These are phyloP conservation scores for Agonopterix arenella DNA, from an alignment of 2,888 invertebrate genomes.

Conservation along the genomic window DNA sequence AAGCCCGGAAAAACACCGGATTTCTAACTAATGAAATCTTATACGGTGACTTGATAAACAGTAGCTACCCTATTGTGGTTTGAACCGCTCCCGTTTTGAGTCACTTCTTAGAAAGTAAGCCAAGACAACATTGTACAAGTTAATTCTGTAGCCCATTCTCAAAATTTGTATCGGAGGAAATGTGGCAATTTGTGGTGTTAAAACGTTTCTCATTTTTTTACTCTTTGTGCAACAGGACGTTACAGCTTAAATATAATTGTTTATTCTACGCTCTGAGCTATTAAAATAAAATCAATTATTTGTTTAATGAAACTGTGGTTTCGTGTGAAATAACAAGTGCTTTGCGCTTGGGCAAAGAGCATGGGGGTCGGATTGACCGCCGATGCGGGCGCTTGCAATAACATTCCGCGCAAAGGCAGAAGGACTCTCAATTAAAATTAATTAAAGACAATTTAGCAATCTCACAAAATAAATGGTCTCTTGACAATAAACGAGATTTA, in stretches of 20 bases:
- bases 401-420: constrained; percentile 53
- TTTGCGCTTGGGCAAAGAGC: background rate
- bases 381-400: constrained; percentile 69
- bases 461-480: constrained; percentile 61
- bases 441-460: constrained; percentile 75
- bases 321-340: constrained; percentile 44
- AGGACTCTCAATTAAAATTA: constrained; percentile 72
- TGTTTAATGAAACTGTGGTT: constrained; percentile 29
- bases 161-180: constrained; percentile 40
- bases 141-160: constrained; percentile 39
- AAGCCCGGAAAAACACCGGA: constrained; percentile 73
- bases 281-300: constrained; percentile 33
- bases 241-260: constrained; percentile 20
- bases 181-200: constrained; percentile 40
- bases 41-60: constrained; percentile 41
- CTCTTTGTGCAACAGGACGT: constrained; percentile 33
- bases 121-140: constrained; percentile 34
- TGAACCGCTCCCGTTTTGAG: constrained; percentile 26
- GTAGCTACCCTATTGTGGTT: constrained; percentile 45
- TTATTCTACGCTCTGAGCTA: constrained; percentile 29
- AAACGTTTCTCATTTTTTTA: constrained; percentile 27
- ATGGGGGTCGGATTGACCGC: constrained; percentile 54
- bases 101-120: constrained; percentile 53
- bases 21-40: constrained; percentile 71
- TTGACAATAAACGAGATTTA: constrained; percentile 68